Conservation (phyloP, 2,113 vertebrate species). For the Tenebrosternarchus preto region DNA sequence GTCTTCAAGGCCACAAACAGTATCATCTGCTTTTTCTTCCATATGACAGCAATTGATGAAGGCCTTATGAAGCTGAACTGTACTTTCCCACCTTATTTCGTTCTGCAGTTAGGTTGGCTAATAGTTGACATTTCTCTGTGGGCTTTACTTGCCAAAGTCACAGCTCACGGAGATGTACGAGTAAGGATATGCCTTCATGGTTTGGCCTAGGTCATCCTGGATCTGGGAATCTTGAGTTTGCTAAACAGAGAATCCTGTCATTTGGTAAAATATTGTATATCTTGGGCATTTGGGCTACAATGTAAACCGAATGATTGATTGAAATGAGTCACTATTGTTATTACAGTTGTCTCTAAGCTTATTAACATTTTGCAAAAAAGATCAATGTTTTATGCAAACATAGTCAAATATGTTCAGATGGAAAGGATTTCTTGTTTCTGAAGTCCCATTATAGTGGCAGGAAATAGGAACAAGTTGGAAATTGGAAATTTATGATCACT, state of each 20-base stretch:
- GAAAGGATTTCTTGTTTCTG: conserved; percentile 35
- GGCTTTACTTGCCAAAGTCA: conserved; percentile 40
- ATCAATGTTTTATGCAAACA: conserved; percentile 21
- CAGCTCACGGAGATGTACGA: conserved; percentile 19
- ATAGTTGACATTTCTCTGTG: conserved; percentile 23
- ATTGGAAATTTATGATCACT: conserved; percentile 53
- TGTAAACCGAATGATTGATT: neutral
- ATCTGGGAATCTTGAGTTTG: conserved; percentile 31
- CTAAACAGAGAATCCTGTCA: conserved; percentile 28
- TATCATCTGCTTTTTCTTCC: neutral
- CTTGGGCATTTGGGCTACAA: conserved; percentile 21
- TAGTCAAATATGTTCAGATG: conserved; percentile 7
- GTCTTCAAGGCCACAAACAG: conserved; percentile 2
- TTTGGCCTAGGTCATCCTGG: conserved; percentile 43
- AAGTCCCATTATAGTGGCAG: conserved; percentile 9
- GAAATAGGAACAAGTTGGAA: conserved; percentile 43
- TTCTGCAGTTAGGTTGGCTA: conserved; percentile 20
- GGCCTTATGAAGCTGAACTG: conserved; percentile 5
- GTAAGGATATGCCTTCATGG: conserved; percentile 55
- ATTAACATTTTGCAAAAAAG: neutral
- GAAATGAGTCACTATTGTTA: neutral
- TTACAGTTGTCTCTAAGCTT: neutral
- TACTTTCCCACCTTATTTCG: conserved; percentile 9
- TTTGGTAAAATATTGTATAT: conserved; percentile 22
- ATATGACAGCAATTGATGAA: neutral